phyloP scores from a whole-genome alignment of 1,140 invertebrate species.

The Polypedilum vanderplanki region DNA sequence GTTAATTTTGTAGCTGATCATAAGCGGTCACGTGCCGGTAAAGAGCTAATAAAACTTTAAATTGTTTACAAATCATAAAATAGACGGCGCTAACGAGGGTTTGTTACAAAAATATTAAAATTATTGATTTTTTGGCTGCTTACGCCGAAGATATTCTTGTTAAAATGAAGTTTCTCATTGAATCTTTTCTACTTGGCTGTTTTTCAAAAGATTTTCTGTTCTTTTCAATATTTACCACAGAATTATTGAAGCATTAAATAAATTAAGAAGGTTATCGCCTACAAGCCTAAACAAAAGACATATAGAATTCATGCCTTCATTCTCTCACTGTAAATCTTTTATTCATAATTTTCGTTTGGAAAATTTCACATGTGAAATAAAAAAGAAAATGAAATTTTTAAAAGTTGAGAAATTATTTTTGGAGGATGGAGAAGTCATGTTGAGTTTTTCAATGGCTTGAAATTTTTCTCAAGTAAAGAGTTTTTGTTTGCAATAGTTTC shows the following conservation, averaged over 20 bases:
- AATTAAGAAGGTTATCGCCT: conserved; percentile 25
- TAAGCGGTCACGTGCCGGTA: neutral
- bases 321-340: neutral
- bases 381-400: neutral
- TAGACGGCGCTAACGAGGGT: neutral
- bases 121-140: neutral
- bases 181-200: neutral
- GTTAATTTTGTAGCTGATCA: neutral
- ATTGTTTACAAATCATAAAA: neutral
- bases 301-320: neutral
- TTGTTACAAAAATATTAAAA: neutral
- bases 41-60: neutral
- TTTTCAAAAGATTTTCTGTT: neutral
- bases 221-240: neutral
- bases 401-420: neutral
- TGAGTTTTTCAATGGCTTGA: neutral
- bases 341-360: neutral
- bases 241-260: conserved; percentile 13
- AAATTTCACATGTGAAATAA: conserved; percentile 6
- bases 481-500: neutral
- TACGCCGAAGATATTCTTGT: neutral
- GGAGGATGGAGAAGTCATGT: neutral
- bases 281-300: conserved; percentile 2
- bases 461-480: neutral
- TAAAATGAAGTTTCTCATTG: neutral